Conservation (phyloP, 2,888 invertebrate genomes). For the Julus scandinavius region DNA sequence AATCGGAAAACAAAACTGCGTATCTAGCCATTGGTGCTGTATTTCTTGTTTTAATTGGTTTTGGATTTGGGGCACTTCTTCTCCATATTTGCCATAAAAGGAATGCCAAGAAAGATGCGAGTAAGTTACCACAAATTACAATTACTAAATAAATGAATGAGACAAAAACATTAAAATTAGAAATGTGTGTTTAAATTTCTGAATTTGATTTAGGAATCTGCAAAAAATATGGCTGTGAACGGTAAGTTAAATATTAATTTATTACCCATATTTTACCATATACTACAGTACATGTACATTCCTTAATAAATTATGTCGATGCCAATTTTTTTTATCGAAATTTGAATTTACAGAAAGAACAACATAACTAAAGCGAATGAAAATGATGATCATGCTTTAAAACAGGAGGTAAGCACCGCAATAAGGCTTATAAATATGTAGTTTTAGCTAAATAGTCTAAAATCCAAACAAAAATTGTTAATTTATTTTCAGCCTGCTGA, state of each 20-base stretch:
- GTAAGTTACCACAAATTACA: background rate
- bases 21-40: background rate
- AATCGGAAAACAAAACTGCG: background rate
- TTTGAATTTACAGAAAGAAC: background rate
- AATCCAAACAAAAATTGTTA: too few relatives aligned
- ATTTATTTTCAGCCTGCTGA: background rate
- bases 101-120: background rate
- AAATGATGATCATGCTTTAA: background rate
- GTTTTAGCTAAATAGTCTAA: too few relatives aligned
- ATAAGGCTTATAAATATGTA: background rate
- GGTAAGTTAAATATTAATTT: background rate
- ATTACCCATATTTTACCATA: background rate
- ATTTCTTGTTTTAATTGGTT: background rate
- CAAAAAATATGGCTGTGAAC: background rate
- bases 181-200: background rate
- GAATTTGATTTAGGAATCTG: background rate
- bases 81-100: background rate
- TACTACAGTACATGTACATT: too few relatives aligned
- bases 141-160: too few relatives aligned
- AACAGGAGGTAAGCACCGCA: background rate
- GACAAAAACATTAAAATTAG: background rate
- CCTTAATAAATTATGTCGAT: too few relatives aligned
- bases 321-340: too few relatives aligned
- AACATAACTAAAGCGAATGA: background rate
- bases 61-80: background rate